Evolutionary conservation across 2,797 vertebrate genomes (phyloP), one percentile per base, ranked within the genome.

Genomic region (Rhabdomys pumilio): DNA sequence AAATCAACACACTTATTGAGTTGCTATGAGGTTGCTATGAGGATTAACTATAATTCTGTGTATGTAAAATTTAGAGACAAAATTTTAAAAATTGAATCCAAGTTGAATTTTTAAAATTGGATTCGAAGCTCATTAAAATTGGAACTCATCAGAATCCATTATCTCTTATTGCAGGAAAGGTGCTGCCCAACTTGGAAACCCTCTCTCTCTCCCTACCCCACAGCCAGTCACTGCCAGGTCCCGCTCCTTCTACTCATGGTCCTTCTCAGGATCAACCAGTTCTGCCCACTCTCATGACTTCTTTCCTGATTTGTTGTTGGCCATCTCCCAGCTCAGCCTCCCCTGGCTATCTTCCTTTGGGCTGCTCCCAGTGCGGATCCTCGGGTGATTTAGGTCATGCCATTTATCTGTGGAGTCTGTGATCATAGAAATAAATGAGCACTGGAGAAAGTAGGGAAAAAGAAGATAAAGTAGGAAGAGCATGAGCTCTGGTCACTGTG

Each of bases 101-200:
- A 84, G 57, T 83, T 76, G 34, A 94, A 90, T 69, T 90, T 79
- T 75, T 59, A 90, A 75, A 92, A 85, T 72, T 92, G 82, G 86
- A 89, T 53, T 53, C 44, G 24, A 80, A 96, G 90, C 50, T 38
- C 61, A 65, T 84, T 84, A 72, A 93, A 92, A 93, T 24, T 87
- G 63, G 81, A 59, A 53, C n/a, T 86, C 77, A 47, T 67, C 61
- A 85, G 65, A 85, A 67, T 87, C n/a, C 4, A 65, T 91, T 15
- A 0, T 86, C 75, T 93, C 89, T 57, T 69, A 17, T 12, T 24
- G 3, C 53, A 82, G 59, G 7, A 31, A 89, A 88, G 50, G 67
- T 22, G 12, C 2, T 26, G 41, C 34, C 55, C 41, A 3, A 80
- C 41, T 67, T 47, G 89, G 67, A 95, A 86, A 26, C 4, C 59